Base-by-base conservation (phyloP, 2,113 vertebrate species). In the Aramus guarauna region DNA sequence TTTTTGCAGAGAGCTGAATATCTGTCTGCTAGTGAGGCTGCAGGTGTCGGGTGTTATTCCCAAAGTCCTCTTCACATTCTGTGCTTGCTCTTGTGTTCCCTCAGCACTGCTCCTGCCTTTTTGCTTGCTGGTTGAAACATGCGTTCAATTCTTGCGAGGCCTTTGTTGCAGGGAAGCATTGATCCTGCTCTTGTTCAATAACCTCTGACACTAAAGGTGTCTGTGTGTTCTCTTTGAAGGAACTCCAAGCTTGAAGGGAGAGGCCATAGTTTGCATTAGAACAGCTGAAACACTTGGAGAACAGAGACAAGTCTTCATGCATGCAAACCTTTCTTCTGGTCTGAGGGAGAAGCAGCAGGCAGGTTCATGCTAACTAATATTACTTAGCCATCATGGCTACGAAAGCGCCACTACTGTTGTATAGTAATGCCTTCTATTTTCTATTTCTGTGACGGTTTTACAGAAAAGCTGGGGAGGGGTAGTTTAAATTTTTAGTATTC, bases 21-120 rank as follows among this genome's bases (percentile, higher is more conserved):
- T 72, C 67, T 81, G 50, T 32, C 63, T 73, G 59, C 50, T 58
- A 34, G 77, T 39, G 77, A 78, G 60, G 41, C 55, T 96, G 83
- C 85, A 96, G 83, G 69, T 91, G 88, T 64, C 20, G 11, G 39
- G 18, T 82, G 58, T 85, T 85, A 96, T 91, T 94, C 87, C 78
- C 63, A 55, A 88, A 75, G 81, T 74, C 59, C 74, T 86, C 47
- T 62, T 90, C 80, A 60, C 36, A 71, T 88, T 96, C 77, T 13
- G 2, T 19, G 6, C 15, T 68, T 90, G 52, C 59, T 41, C n/a
- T 50, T 67, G 47, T 62, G 37, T 30, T 92, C 5, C 13, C 43
- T 18, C 37, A 74, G 71, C 20, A 19, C 26, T 71, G n/a, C 47
- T 66, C 23, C 32, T 56, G 43, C 50, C 21, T 78, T 72, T 85